phyloP scores from a whole-genome alignment of 2,797 vertebrate genomes.

The Gadopsis bispinosus region DNA sequence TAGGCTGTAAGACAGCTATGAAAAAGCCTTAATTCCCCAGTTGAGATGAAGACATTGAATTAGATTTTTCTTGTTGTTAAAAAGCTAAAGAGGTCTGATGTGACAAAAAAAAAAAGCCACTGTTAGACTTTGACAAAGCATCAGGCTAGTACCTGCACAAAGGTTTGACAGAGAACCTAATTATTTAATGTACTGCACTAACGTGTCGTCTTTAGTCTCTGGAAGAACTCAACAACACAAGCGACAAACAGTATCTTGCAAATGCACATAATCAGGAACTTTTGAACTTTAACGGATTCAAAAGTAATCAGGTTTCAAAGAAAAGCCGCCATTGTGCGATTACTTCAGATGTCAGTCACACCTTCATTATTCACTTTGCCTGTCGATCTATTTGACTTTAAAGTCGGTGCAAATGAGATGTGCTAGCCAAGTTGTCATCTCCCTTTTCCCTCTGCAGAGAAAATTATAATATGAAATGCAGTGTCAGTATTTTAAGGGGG shows the following conservation, averaged over 20 bases:
- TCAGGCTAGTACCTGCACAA: not conserved
- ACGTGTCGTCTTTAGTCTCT: not conserved
- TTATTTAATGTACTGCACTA: not conserved
- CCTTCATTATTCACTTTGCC: not conserved
- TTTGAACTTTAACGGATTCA: conserved; percentile 4
- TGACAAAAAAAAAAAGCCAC: conserved; percentile 19
- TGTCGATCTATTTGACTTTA: conserved; percentile 32
- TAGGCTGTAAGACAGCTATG: conserved; percentile 57
- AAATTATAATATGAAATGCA: conserved; percentile 54
- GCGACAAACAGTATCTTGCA: rapidly evolving
- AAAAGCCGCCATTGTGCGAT: not conserved
- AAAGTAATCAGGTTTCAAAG: conserved; percentile 14
- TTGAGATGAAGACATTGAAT: conserved; percentile 68
- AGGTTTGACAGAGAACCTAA: conserved; percentile 23
- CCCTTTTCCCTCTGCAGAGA: conserved; percentile 29
- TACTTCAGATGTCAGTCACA: conserved; percentile 13
- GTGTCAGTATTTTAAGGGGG: conserved; percentile 49
- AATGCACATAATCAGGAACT: not conserved
- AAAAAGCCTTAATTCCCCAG: conserved; percentile 67
- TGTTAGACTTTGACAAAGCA: conserved; percentile 38
- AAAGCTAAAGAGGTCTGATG: conserved; percentile 31
- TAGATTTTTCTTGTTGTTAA: conserved; percentile 39
- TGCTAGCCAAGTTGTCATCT: conserved; percentile 32
- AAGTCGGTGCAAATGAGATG: conserved; percentile 35
- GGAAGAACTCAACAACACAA: not conserved